Conservation (phyloP, 2,113 vertebrate genomes). For the Leptobrachium leishanense region DNA sequence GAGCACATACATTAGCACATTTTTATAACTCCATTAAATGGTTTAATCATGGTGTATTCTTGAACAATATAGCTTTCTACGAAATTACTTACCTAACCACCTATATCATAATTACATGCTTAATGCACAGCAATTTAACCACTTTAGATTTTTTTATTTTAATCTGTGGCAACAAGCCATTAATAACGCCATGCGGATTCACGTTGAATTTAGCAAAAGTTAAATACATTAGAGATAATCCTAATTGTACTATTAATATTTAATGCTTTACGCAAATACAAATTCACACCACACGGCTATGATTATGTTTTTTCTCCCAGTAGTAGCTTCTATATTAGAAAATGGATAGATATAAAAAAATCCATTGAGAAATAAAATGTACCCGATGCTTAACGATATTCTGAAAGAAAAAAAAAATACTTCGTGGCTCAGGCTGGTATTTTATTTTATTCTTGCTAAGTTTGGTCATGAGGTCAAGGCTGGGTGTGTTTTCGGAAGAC, state of each 20-base stretch:
- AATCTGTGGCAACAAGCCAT: background rate
- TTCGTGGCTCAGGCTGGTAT: too few relatives aligned
- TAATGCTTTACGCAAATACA: background rate
- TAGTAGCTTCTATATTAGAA: too few relatives aligned
- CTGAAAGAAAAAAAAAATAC: too few relatives aligned
- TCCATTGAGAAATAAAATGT: too few relatives aligned
- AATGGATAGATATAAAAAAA: too few relatives aligned
- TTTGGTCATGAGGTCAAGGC: background rate
- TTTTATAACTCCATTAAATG: constrained; percentile 28
- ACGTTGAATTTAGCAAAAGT: background rate
- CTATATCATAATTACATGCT: constrained; percentile 18
- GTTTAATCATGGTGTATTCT: constrained; percentile 4
- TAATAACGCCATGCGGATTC: background rate
- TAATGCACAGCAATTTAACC: background rate
- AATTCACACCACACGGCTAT: background rate
- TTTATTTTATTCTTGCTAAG: background rate
- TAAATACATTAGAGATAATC: background rate
- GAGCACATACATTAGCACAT: constrained; percentile 15
- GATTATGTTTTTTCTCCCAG: background rate
- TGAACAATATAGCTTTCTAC: constrained; percentile 15
- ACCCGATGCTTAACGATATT: too few relatives aligned
- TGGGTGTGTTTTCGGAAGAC: constrained; percentile 13
- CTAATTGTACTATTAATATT: background rate
- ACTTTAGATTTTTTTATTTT: background rate
- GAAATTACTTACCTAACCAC: constrained; percentile 21